Conservation (phyloP, 2,797 vertebrate genomes). For the Philypnodon macrostomus region DNA sequence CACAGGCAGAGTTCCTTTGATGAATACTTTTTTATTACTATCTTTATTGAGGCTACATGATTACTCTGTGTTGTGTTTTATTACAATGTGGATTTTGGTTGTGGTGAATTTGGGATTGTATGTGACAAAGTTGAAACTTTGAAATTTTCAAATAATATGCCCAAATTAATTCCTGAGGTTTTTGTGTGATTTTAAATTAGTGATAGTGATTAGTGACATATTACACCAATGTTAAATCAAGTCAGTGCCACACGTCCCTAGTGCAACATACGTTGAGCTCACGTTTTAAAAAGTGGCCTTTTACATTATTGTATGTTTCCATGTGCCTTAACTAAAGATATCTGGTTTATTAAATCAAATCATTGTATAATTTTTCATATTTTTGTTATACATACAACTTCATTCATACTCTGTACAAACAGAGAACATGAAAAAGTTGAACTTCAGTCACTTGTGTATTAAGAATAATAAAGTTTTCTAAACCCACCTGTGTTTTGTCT, state of each 20-base stretch:
- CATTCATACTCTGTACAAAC: conserved; percentile 21
- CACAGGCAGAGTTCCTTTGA: conserved; percentile 37
- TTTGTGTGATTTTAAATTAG: conserved; percentile 14
- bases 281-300: conserved; percentile 14
- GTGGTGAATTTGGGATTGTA: conserved; percentile 43
- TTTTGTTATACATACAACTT: conserved; percentile 31
- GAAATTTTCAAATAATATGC: conserved; percentile 14
- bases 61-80: conserved; percentile 12
- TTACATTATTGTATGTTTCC: conserved; percentile 21
- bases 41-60: conserved; percentile 23
- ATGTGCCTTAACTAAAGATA: conserved; percentile 43
- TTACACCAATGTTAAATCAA: conserved; percentile 25
- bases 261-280: too few relatives aligned
- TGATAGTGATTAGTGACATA: conserved; percentile 13
- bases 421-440: conserved; percentile 24
- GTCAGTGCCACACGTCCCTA: conserved; percentile 19
- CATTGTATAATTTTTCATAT: conserved; percentile 30
- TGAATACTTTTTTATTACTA: conserved; percentile 44
- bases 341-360: conserved; percentile 16
- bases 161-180: conserved; percentile 18
- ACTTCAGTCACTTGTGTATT: conserved; percentile 51
- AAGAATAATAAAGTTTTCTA: conserved; percentile 67
- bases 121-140: conserved; percentile 27
- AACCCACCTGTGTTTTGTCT: conserved; percentile 3
- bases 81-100: conserved; percentile 17